A percentile compares a stretch with the other conserved stretches of the same genome.
phyloP scores from a whole-genome alignment of 2,888 invertebrate species.

The Hofmannophila pseudospretella region DNA sequence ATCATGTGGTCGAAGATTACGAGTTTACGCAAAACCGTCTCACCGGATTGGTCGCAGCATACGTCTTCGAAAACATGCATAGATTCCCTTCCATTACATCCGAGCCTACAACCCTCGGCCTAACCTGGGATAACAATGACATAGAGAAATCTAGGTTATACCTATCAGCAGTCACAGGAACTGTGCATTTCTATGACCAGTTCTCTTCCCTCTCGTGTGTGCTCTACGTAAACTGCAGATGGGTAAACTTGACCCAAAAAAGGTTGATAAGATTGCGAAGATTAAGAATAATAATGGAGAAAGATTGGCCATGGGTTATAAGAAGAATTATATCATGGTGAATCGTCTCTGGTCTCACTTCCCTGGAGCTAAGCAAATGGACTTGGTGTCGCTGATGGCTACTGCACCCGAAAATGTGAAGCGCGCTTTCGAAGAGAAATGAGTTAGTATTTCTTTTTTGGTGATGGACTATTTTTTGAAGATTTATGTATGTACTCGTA shows the following conservation, averaged over 20 bases:
- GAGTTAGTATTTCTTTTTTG: neutral
- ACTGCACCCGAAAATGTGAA: conserved; percentile 21
- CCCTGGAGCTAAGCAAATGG: conserved; percentile 18
- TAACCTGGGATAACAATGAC: conserved; percentile 36
- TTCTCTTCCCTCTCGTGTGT: conserved; percentile 43
- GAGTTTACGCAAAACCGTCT: conserved; percentile 49
- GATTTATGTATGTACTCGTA: too few species aligned
- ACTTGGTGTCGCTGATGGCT: conserved; percentile 21
- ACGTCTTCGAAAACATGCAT: conserved; percentile 36
- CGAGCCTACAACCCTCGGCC: conserved; percentile 35
- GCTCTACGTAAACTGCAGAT: conserved; percentile 40
- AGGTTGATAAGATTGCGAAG: conserved; percentile 36
- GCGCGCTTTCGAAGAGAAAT: conserved; percentile 15
- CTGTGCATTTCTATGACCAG: conserved; percentile 42
- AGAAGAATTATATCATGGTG: conserved; percentile 21
- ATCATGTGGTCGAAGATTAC: conserved; percentile 32
- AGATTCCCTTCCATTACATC: conserved; percentile 30
- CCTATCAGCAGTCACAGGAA: conserved; percentile 40
- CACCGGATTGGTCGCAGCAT: conserved; percentile 39
- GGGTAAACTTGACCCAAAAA: conserved; percentile 36
- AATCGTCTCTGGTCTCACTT: conserved; percentile 33
- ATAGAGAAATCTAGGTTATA: conserved; percentile 31
- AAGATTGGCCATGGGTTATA: conserved; percentile 30
- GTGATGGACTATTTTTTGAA: neutral
- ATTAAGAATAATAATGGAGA: conserved; percentile 36